These are phyloP conservation scores for Synergus japonicus DNA, from an alignment of 2,888 invertebrate genomes.

Conservation along the genomic window DNA sequence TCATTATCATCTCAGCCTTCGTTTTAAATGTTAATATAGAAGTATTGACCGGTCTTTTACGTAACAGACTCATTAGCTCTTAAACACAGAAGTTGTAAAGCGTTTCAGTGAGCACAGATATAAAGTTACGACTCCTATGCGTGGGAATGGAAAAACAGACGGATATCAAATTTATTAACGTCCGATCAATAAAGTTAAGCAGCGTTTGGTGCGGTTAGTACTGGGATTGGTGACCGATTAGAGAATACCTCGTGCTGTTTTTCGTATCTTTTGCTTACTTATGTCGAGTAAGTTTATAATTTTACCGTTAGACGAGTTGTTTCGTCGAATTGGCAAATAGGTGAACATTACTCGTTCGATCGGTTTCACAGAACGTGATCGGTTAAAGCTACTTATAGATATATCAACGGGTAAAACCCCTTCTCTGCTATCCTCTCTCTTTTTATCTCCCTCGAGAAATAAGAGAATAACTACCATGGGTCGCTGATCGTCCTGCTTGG, in stretches of 20 bases:
- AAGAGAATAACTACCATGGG: conserved; percentile 56
- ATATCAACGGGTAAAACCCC: conserved; percentile 22
- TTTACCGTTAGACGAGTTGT: conserved; percentile 15
- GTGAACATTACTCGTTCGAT: conserved; percentile 30
- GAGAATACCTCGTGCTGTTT: no score
- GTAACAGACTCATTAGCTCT: conserved; percentile 24
- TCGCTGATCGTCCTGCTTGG: conserved; percentile 62
- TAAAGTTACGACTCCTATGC: conserved; percentile 14
- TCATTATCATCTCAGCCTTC: conserved; percentile 11
- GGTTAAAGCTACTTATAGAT: conserved; percentile 24
- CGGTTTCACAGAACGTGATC: conserved; percentile 38
- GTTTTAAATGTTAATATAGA: background rate
- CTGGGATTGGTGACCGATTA: no score
- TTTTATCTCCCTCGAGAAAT: conserved; percentile 60
- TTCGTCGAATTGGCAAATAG: background rate
- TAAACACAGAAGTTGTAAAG: conserved; percentile 1
- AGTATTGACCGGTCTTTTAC: conserved; percentile 38
- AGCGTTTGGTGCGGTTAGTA: no score
- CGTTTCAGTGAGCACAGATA: conserved; percentile 19
- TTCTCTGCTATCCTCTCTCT: conserved; percentile 51
- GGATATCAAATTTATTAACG: background rate
- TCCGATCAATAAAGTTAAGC: no score
- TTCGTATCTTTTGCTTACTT: no score
- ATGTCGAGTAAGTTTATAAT: background rate
- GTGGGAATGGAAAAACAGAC: conserved; percentile 19